A percentile compares a stretch with the other conserved stretches of the same genome.
These are phyloP conservation scores for Podarcis raffonei DNA, from an alignment of 2,113 vertebrate species.

Conservation along the genomic window DNA sequence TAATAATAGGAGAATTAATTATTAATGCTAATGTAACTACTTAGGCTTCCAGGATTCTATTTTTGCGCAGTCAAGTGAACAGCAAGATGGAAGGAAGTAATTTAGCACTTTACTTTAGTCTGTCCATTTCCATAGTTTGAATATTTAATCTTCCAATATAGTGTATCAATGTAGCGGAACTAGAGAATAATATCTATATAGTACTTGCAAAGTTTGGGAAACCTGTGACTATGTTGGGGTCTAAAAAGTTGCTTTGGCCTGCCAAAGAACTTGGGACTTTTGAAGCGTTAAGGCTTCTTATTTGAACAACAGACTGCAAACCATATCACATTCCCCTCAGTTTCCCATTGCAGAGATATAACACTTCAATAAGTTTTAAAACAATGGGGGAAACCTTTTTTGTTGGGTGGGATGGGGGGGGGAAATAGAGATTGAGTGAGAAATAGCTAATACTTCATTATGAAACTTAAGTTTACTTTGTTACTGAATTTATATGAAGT, in stretches of 20 bases:
- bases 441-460: no score
- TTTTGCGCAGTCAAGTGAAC: not conserved
- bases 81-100: slow-evolving; percentile 7
- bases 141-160: not conserved
- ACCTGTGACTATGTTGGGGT: no score
- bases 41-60: slow-evolving; percentile 7
- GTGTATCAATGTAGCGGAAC: not conserved
- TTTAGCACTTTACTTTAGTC: slow-evolving; percentile 12
- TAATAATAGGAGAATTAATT: slow-evolving; percentile 28
- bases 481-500: no score
- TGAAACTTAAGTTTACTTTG: no score
- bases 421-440: no score
- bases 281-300: not conserved
- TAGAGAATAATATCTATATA: not conserved
- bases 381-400: not conserved
- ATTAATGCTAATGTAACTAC: slow-evolving; percentile 25
- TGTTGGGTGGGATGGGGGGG: not conserved
- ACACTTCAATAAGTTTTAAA: not conserved
- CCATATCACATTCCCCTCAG: not conserved
- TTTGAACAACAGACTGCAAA: not conserved
- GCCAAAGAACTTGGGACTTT: no score
- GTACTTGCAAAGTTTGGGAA: no score
- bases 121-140: not conserved
- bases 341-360: not conserved
- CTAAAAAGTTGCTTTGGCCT: no score